A percentile compares a stretch with the other conserved stretches of the same genome.
These are phyloP conservation scores for Tragulus kanchil DNA, from an alignment of 2,113 vertebrate genomes.

Conservation along the genomic window DNA sequence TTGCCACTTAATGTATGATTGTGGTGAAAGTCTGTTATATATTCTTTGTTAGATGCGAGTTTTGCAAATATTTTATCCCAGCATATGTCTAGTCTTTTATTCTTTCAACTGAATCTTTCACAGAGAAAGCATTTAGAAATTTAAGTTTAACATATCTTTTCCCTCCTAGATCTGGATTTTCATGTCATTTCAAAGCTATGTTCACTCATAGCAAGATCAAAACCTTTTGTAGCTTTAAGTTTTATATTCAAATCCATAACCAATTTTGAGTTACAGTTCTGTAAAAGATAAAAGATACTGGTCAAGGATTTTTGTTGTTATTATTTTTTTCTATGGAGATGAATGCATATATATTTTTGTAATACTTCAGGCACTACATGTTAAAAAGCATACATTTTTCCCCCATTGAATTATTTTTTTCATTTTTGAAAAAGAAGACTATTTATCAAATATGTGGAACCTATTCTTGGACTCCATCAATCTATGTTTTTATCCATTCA, in stretches of 20 bases:
- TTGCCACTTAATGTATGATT: neutral
- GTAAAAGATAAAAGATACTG: neutral
- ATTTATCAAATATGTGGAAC: too few species aligned
- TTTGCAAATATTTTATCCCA: slow-evolving; percentile 11
- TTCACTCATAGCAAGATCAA: neutral
- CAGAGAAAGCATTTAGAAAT: neutral
- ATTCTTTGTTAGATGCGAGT: neutral
- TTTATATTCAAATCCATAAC: neutral
- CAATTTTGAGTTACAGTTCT: neutral
- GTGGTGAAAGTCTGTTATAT: neutral
- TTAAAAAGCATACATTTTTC: neutral
- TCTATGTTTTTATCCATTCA: neutral
- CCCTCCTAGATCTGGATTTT: neutral
- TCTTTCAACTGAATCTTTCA: neutral
- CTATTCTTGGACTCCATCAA: neutral
- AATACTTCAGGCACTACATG: neutral
- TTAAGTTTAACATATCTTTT: neutral
- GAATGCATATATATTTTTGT: neutral
- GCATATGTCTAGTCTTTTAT: neutral
- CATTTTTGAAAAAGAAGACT: neutral
- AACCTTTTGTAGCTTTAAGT: neutral
- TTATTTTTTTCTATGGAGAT: neutral
- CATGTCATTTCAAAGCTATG: neutral
- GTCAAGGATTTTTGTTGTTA: too few species aligned
- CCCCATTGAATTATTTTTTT: neutral